Percentiles rank a stretch among this genome's conserved stretches.
Evolutionary conservation across 1,140 invertebrate genomes (phyloP).

Genomic region (Macrobrachium nipponense): DNA sequence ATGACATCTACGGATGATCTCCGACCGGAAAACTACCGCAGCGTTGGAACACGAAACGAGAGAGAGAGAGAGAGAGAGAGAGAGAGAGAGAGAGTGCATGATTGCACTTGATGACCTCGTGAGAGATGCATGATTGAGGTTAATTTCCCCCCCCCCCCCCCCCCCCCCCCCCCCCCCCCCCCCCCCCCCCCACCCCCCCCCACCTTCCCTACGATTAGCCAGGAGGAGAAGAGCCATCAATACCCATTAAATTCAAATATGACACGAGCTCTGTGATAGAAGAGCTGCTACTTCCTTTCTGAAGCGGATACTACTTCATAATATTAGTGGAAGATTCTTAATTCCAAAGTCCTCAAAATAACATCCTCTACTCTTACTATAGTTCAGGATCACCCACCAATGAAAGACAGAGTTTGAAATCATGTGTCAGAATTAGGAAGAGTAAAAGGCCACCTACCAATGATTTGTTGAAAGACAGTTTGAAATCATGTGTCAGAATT

Average conservation of each 20-base stretch:
- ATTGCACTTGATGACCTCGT: not conserved
- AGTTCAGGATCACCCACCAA: no score
- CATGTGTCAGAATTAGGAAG: not conserved
- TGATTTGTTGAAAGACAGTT: not conserved
- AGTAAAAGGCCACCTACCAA: not conserved
- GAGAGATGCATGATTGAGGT: constrained; percentile 3
- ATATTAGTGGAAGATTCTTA: no score
- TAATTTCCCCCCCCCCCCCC: not conserved
- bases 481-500: not conserved
- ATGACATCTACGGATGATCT: no score
- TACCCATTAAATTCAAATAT: not conserved
- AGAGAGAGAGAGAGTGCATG: not conserved
- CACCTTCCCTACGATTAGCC: not conserved
- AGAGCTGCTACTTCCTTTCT: no score
- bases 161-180: not conserved
- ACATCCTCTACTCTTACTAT: no score
- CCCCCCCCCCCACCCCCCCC: not conserved
- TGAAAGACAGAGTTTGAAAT: constrained; percentile 6
- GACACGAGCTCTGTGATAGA: no score
- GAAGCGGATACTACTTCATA: no score
- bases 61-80: no score
- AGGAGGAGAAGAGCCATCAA: not conserved
- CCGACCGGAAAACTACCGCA: no score
- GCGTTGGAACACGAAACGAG: no score
- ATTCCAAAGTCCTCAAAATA: no score